Base-by-base conservation (phyloP, 53 echinoderm and acorn worm species). In the Holothuria leucospilota region DNA sequence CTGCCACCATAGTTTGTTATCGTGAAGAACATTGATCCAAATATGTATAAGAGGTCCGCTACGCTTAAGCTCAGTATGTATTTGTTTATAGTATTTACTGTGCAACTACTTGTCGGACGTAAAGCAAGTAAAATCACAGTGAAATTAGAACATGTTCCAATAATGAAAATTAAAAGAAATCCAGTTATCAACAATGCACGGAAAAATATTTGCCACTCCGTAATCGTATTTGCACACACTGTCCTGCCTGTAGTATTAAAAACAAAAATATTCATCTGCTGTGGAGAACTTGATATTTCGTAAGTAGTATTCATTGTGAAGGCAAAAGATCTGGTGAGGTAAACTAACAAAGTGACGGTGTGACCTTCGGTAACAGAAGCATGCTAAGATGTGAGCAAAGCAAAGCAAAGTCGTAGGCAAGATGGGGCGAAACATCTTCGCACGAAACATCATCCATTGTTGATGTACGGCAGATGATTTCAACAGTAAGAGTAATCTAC, bases 21-120 rank as follows among this genome's bases (percentile, higher is more conserved):
- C 49, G 93, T 90, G 62, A 87, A 93, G 62, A 93, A 93, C 73
- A 93, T 56, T 60, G 84, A 90, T 62, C 85, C 85, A 46, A 87
- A 70, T 29, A 93, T 71, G 75, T 90, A 93, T 13, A 89, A 39
- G 30, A 93, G 79, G 74, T 93, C 93, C 0, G 93, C 88, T 15
- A 73, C 78, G 3, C 90, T 88, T 46, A 93, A 75, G 51, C 90
- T 93, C 25, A 90, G 71, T 59, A 93, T 88, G 65, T 93, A 93
- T 18, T 88, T 93, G 28, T 90, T 93, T 59, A 93, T 81, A 20
- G 93, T 93, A 27, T 85, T 93, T 12, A 87, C 84, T 49, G 88
- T 92, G 41, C 65, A 62, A 41, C 71, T 88, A 21, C 69, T 78
- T 2, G 46, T 60, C 5, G 82, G 85, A 41, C 85, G 84, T 18